These are phyloP conservation scores for Thereva nobilitata DNA, from an alignment of 2,888 invertebrate genomes.

Conservation along the genomic window DNA sequence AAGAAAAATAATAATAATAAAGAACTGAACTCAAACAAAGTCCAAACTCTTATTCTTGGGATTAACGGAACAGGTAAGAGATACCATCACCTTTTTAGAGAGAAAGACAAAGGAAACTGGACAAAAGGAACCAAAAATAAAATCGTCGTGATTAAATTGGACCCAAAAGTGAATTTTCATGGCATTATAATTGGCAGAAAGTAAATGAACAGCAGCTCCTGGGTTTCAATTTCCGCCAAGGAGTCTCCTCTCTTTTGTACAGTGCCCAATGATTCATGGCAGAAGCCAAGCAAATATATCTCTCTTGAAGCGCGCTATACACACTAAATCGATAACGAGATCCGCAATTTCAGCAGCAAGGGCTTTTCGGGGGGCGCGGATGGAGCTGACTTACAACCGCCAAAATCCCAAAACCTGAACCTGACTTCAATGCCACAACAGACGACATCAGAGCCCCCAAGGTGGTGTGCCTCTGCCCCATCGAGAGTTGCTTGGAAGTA, in stretches of 20 bases:
- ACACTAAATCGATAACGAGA: constrained; percentile 28
- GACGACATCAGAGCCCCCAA: too few relatives aligned
- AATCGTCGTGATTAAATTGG: constrained; percentile 32
- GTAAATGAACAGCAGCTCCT: constrained; percentile 28
- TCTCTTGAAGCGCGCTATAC: constrained; percentile 15
- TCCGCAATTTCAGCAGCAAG: not conserved
- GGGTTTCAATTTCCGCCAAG: constrained; percentile 25
- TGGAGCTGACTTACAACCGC: not conserved
- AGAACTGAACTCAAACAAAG: too few relatives aligned
- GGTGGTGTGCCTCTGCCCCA: not conserved
- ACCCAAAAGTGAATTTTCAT: constrained; percentile 32
- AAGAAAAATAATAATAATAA: too few relatives aligned
- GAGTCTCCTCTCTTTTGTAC: constrained; percentile 16
- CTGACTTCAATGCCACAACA: not conserved
- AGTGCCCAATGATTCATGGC: constrained; percentile 23
- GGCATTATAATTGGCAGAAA: constrained; percentile 35
- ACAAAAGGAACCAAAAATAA: constrained; percentile 22
- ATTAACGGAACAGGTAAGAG: too few relatives aligned
- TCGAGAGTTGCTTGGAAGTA: constrained; percentile 18
- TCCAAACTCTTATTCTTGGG: too few relatives aligned
- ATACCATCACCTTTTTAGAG: too few relatives aligned
- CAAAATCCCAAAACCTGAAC: not conserved
- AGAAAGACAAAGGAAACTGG: too few relatives aligned
- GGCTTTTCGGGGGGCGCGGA: constrained; percentile 8
- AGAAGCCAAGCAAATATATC: constrained; percentile 3